Conservation (phyloP, 2,888 invertebrate species). For the Andrena bucephala region DNA sequence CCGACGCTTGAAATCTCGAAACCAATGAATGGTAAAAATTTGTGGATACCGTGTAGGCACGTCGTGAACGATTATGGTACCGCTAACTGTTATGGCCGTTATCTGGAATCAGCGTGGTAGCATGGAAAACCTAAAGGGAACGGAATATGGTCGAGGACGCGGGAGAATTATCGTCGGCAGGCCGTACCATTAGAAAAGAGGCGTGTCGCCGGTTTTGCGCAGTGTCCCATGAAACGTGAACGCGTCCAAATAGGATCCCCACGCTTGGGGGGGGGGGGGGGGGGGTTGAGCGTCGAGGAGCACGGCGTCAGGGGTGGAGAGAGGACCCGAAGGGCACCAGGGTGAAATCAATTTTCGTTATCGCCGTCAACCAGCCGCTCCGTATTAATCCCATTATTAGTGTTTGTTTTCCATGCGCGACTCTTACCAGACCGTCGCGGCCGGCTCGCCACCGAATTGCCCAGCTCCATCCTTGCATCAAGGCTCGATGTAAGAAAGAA, state of each 20-base stretch:
- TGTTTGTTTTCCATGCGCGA: constrained; percentile 70
- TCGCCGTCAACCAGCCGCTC: constrained; percentile 80
- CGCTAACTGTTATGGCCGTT: background rate
- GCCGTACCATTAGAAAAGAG: constrained; percentile 71
- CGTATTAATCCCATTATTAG: constrained; percentile 75
- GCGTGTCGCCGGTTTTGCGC: constrained; percentile 77
- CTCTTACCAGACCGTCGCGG: constrained; percentile 42
- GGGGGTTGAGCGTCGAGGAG: constrained; percentile 17
- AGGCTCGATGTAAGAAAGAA: background rate
- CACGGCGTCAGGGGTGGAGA: constrained; percentile 23
- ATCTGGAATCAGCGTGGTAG: constrained; percentile 16
- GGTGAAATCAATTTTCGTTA: constrained; percentile 84
- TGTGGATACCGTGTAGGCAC: background rate
- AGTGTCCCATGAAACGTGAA: constrained; percentile 80
- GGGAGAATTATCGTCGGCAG: constrained; percentile 58
- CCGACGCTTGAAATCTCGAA: too few species aligned
- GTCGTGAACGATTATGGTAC: background rate
- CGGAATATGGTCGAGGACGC: constrained; percentile 53
- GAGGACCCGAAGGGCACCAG: constrained; percentile 50
- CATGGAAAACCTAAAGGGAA: constrained; percentile 20
- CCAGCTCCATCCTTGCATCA: background rate
- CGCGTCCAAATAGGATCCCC: constrained; percentile 68
- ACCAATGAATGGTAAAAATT: background rate
- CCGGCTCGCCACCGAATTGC: background rate
- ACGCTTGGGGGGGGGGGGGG: constrained; percentile 32